These are phyloP conservation scores for Stenurella melanura DNA, from an alignment of 2,888 invertebrate species.

Conservation along the genomic window DNA sequence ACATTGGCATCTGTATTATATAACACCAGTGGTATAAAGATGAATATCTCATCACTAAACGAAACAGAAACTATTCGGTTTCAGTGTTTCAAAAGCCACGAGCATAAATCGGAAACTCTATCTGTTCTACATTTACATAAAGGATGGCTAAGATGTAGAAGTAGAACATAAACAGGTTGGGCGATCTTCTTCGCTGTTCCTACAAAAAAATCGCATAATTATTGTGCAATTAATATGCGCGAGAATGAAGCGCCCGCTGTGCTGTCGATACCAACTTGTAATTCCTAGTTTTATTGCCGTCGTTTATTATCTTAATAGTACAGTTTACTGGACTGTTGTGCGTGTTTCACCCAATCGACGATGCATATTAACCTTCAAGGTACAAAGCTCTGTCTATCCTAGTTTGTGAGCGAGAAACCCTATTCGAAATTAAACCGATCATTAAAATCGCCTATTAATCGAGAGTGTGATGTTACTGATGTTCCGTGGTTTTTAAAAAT, in stretches of 20 bases:
- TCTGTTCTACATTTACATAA: slow-evolving; percentile 63
- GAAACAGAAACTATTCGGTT: slow-evolving; percentile 44
- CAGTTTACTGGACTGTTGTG: slow-evolving; percentile 68
- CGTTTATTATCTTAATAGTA: slow-evolving; percentile 72
- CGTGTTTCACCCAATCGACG: slow-evolving; percentile 62
- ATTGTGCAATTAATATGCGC: slow-evolving; percentile 71
- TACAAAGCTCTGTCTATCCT: slow-evolving; percentile 11
- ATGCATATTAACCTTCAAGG: slow-evolving; percentile 54
- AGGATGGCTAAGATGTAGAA: slow-evolving; percentile 52
- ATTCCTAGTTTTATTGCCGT: slow-evolving; percentile 69
- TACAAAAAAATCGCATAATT: slow-evolving; percentile 66
- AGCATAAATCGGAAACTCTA: slow-evolving; percentile 61
- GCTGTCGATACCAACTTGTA: slow-evolving; percentile 70
- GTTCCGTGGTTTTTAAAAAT: too few species aligned
- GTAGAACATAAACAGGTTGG: slow-evolving; percentile 58
- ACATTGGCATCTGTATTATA: slow-evolving; percentile 22
- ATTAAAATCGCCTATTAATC: not conserved
- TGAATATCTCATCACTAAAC: slow-evolving; percentile 41
- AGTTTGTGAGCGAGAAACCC: slow-evolving; percentile 8
- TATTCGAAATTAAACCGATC: not conserved
- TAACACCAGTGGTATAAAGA: slow-evolving; percentile 32
- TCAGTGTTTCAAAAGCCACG: slow-evolving; percentile 40
- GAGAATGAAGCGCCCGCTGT: slow-evolving; percentile 67
- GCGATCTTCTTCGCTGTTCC: slow-evolving; percentile 56
- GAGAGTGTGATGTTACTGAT: too few species aligned